Percentiles rank a stretch among this genome's conserved stretches.
Conservation (phyloP, 2,113 vertebrate genomes). For the Zosterops hypoxanthus region DNA sequence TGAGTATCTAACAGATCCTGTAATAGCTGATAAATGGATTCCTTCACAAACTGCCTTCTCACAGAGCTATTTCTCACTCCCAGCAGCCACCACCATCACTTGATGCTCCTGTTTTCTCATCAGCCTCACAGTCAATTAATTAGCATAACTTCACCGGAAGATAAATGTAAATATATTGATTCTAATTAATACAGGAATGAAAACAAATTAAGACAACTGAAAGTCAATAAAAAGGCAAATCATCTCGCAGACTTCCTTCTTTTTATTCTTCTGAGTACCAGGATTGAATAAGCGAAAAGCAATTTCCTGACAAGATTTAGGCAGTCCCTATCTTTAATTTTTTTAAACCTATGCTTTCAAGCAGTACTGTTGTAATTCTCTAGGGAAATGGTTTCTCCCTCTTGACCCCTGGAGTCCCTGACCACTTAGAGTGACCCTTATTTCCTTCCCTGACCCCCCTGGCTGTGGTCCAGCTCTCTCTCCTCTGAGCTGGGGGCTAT, state of each 20-base stretch:
- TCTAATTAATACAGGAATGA: constrained; percentile 41
- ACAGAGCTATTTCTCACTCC: background rate
- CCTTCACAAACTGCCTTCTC: background rate
- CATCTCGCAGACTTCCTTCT: background rate
- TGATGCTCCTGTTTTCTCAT: constrained; percentile 7
- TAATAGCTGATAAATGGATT: background rate
- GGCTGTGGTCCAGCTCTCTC: too few species aligned
- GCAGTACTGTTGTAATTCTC: too few species aligned
- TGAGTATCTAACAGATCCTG: background rate
- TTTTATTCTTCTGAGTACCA: background rate
- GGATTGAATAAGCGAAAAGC: background rate
- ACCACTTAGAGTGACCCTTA: too few species aligned
- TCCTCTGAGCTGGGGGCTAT: too few species aligned
- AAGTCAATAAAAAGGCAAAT: background rate
- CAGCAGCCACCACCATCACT: background rate
- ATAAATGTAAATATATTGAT: constrained; percentile 33
- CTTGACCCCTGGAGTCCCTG: too few species aligned
- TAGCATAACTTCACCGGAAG: background rate
- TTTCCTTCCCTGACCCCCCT: too few species aligned
- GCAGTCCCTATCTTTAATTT: background rate
- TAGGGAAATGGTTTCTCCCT: too few species aligned
- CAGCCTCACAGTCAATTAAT: constrained; percentile 38
- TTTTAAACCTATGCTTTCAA: background rate
- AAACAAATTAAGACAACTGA: constrained; percentile 42
- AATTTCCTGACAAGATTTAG: background rate